These are phyloP conservation scores for Ferrisia virgata DNA, from an alignment of 2,888 invertebrate genomes.

Conservation along the genomic window DNA sequence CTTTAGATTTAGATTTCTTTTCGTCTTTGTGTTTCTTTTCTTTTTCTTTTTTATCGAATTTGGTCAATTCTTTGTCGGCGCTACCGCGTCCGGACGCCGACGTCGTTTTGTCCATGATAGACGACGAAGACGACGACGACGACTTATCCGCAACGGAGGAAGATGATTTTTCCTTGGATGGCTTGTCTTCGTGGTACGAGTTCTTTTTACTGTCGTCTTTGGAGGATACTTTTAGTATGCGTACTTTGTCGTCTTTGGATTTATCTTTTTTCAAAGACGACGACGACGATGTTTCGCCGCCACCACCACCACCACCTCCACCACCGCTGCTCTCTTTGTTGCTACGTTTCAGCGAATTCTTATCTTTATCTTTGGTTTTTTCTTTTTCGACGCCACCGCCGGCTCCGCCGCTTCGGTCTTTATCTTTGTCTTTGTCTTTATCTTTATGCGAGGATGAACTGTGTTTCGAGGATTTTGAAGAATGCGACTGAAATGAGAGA, in stretches of 20 bases:
- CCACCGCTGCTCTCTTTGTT: conserved; percentile 58
- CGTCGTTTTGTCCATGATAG: too few species aligned
- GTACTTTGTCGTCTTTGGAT: conserved; percentile 48
- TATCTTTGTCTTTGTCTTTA: conserved; percentile 33
- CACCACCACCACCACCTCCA: conserved; percentile 56
- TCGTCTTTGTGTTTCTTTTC: conserved; percentile 44
- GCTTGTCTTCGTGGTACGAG: conserved; percentile 37
- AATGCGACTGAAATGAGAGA: conserved; percentile 33
- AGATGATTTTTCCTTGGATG: conserved; percentile 15
- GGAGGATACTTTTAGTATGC: conserved; percentile 28
- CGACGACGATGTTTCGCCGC: not conserved
- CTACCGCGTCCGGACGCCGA: not conserved
- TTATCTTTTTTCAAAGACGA: conserved; percentile 49
- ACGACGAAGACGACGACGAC: too few species aligned
- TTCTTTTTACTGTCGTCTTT: conserved; percentile 41
- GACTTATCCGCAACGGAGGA: not conserved
- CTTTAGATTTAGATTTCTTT: conserved; percentile 39
- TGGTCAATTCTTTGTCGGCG: conserved; percentile 20
- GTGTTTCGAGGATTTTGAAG: conserved; percentile 53
- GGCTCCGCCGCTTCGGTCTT: not conserved
- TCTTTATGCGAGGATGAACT: conserved; percentile 40
- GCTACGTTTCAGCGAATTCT: conserved; percentile 46
- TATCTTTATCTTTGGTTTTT: conserved; percentile 57
- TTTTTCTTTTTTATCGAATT: conserved; percentile 41
- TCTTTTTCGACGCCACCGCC: conserved; percentile 51